phyloP scores from a whole-genome alignment of 1,140 invertebrate genomes.

The Polypedilum vanderplanki region DNA sequence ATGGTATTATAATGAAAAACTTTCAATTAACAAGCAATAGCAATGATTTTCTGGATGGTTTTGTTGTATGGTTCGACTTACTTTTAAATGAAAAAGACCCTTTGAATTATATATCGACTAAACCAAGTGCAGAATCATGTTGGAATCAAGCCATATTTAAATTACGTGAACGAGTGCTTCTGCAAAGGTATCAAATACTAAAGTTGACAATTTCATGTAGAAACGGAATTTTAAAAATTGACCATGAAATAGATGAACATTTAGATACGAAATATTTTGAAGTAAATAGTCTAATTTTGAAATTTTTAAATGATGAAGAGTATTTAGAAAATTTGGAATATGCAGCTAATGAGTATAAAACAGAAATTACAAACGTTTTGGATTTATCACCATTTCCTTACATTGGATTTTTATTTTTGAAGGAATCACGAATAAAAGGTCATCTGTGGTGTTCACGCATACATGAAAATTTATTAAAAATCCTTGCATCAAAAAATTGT shows the following conservation, averaged over 20 bases:
- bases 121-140: slow-evolving; percentile 47
- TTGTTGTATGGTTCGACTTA: slow-evolving; percentile 67
- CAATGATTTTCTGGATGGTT: slow-evolving; percentile 53
- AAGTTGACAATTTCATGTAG: slow-evolving; percentile 45
- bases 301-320: slow-evolving; percentile 51
- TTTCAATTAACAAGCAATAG: slow-evolving; percentile 40
- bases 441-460: slow-evolving; percentile 43
- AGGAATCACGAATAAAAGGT: slow-evolving; percentile 39
- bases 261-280: slow-evolving; percentile 38
- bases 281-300: slow-evolving; percentile 45
- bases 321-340: slow-evolving; percentile 43
- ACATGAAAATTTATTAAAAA: slow-evolving; percentile 41
- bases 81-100: slow-evolving; percentile 57
- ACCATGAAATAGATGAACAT: slow-evolving; percentile 33
- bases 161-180: slow-evolving; percentile 42
- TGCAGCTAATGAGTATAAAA: slow-evolving; percentile 41
- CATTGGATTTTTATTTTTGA: slow-evolving; percentile 46
- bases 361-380: slow-evolving; percentile 38
- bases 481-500: slow-evolving; percentile 42
- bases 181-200: slow-evolving; percentile 41
- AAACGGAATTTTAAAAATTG: slow-evolving; percentile 36
- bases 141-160: slow-evolving; percentile 72
- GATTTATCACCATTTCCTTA: slow-evolving; percentile 47
- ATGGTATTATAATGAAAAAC: slow-evolving; percentile 43
- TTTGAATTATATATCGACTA: slow-evolving; percentile 49